A percentile compares a stretch with the other conserved stretches of the same genome.
Conservation (phyloP, 2,113 vertebrate genomes). For the Castor canadensis region DNA sequence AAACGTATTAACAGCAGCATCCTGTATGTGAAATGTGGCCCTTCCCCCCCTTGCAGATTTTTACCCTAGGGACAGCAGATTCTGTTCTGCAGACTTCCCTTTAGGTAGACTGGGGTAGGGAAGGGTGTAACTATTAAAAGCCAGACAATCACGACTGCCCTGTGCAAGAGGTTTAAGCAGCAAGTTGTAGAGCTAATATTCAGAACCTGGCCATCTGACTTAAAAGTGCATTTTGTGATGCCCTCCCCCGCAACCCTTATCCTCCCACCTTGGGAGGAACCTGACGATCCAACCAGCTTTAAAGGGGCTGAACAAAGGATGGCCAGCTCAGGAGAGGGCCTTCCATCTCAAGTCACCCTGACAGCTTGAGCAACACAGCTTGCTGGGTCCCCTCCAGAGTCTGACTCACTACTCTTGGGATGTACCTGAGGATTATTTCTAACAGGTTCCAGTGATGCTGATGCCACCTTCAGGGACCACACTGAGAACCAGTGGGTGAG, state of each 20-base stretch:
- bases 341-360: neutral
- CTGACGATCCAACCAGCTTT: neutral
- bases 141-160: neutral
- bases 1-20: constrained; percentile 36
- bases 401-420: neutral
- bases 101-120: neutral
- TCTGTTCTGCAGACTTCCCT: neutral
- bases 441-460: neutral
- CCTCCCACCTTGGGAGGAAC: neutral
- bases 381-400: neutral
- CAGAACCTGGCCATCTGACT: neutral
- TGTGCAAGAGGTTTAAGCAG: too few relatives aligned
- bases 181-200: neutral
- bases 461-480: neutral
- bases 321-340: neutral
- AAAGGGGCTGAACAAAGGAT: neutral
- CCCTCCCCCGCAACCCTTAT: too few relatives aligned
- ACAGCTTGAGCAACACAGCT: neutral
- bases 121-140: neutral
- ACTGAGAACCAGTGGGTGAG: neutral
- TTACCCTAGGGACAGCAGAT: neutral
- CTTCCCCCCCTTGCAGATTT: neutral
- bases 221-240: neutral
- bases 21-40: neutral
- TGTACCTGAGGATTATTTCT: neutral